Evolutionary conservation across 2,888 invertebrate genomes (phyloP), one percentile per base, ranked within the genome.

Genomic region (Parnassius apollo): DNA sequence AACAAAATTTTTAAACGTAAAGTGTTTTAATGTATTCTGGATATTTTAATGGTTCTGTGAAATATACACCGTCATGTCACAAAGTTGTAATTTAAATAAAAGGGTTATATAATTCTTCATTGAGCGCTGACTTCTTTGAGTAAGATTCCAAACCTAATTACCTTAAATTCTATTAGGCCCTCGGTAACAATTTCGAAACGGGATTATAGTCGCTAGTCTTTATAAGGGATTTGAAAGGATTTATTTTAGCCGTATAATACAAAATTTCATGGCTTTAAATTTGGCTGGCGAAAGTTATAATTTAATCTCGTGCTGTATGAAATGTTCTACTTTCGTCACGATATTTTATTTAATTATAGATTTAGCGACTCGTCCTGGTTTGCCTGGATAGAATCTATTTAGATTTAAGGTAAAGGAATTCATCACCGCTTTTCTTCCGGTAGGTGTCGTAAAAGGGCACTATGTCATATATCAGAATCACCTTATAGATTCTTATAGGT

Each of bases 261-360:
- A 51, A 61, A 61, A 61, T 61, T 61, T 61, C 46, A 61, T 52
- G 56, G 51, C 61, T 45, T 52, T 56, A 56, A 56, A n/a, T n/a
- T n/a, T n/a, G n/a, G n/a, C n/a, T n/a, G 55, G 25, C 48, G 61
- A 56, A 60, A 64, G 60, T 54, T 57, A 59, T 61, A 49, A 61
- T 57, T 57, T 53, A 57, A 64, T 58, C 54, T 58, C 25, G 44
- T 25, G 46, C 54, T 53, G 25, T 55, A 55, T 22, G 22, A 61
- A 49, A 55, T 35, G n/a, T 49, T 56, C 9, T 11, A 50, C 44
- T 11, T 10, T 51, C 62, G 60, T 64, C 56, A 67, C 66, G 71
- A 61, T 70, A 62, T 51, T 66, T 64, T 59, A 62, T 51, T 66
- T 64, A 57, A 57, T 59, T 25, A 51, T 9, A 22, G 44, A 58